Base-by-base conservation (phyloP, 2,797 vertebrate genomes). In the Notoglanidium macrostoma region DNA sequence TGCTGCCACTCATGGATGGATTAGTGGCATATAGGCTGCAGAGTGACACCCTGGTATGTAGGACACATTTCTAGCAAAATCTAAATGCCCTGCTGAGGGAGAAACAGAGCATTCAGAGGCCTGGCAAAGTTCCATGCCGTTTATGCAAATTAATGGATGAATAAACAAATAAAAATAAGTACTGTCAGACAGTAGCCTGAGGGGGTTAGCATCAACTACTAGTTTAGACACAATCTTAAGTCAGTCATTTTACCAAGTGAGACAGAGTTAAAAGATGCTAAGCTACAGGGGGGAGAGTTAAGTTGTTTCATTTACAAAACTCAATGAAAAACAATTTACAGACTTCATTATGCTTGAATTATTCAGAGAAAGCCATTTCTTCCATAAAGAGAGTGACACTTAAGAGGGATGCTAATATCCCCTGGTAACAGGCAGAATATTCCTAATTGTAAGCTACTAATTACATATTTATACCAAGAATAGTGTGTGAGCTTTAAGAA, bases 221-320 rank as follows among this genome's bases (percentile, higher is more conserved):
- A 92, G 95, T 94, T 95, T 95, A 95, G 96, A 95, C 95, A 95
- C 95, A 94, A 96, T 93, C 91, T 94, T 91, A 92, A 95, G 95
- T 89, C 92, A 93, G 92, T 94, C 86, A 86, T 88, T 92, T 95
- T 94, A 93, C 94, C 94, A 95, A 91, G 93, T 79, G 84, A 92
- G 72, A 93, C 89, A 90, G 93, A 95, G 91, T 92, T 92, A 94
- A 94, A 93, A 92, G 93, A 95, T 90, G 89, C 85, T 92, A 93
- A 94, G 93, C 93, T 93, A 91, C 89, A 89, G 87, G 93, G 93
- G 90, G 94, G 93, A 93, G 94, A 95, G 94, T 91, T 91, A 93
- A 94, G 92, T 95, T 90, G 92, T 94, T 93, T 93, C 92, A 95
- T 95, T 96, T 95, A 94, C 93, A 94, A 93, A 94, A 92, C 89